Evolutionary conservation across 2,113 vertebrate genomes (phyloP), one percentile per base, ranked within the genome.

Genomic region (Prolemur simus): DNA sequence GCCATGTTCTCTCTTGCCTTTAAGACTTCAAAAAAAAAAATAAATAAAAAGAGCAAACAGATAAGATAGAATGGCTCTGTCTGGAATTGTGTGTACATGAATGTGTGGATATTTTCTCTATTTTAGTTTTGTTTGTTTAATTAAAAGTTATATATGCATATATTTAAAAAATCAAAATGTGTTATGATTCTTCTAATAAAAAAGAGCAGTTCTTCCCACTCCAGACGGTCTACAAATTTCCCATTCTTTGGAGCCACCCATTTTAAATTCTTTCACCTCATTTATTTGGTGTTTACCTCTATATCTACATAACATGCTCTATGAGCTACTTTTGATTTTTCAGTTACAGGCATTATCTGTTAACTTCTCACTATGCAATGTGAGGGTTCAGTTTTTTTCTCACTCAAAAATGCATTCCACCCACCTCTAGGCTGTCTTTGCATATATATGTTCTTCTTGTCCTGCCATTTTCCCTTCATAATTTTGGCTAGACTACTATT

Each of bases 91-190:
- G 58, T 87, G 37, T 81, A 69, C 66, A 32, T 87, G 76, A 89
- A 18, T 76, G 7, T 82, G 60, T 93, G 32, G 14, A 27, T 27
- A 71, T 92, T 83, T 92, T 78, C 56, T 87, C 47, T 76, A 73
- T 89, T 86, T 85, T 11, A 85, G 0, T 73, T 73, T 73, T 77
- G 39, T 68, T 88, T 89, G 4, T 52, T 49, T 60, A 60, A 27
- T 74, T 42, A 42, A 49, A 69, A 69, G 23, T 84, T 81, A 68
- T 54, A 71, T 4, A 45, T 52, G 29, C 66, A n/a, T 69, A 6
- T 64, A 69, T 81, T 97, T 86, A 87, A 96, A 83, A 37, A 87
- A 74, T 73, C 56, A 58, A 76, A 90, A 82, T 74, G 13, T 74
- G 9, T 80, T 89, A 74, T 37, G 29, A 87, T 47, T 87, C n/a